These are phyloP conservation scores for Disparrhopalites patrizii DNA, from an alignment of 2,888 invertebrate genomes.

Conservation along the genomic window DNA sequence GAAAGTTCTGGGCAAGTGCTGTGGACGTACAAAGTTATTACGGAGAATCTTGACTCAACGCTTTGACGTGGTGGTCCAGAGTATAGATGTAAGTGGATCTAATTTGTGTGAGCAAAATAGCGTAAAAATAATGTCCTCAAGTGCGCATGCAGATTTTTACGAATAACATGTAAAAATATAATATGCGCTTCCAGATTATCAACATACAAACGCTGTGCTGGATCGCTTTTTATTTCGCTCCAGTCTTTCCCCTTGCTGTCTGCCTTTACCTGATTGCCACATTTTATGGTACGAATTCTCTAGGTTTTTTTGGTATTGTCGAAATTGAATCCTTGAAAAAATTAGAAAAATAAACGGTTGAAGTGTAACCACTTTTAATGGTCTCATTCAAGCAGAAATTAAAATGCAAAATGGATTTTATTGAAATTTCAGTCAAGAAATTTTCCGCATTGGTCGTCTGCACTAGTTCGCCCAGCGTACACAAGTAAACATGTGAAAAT, in stretches of 20 bases:
- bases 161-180: background rate
- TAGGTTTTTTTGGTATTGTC: background rate
- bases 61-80: constrained; percentile 6
- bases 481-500: background rate
- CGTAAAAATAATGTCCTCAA: background rate
- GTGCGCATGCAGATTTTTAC: background rate
- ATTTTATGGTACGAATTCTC: background rate
- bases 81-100: constrained; percentile 1
- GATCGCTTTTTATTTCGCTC: constrained; percentile 13
- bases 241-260: background rate
- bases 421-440: background rate
- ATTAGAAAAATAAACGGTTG: background rate
- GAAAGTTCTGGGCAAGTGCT: background rate
- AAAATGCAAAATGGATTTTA: background rate
- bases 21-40: background rate
- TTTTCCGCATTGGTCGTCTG: background rate
- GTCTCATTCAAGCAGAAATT: background rate
- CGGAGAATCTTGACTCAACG: background rate
- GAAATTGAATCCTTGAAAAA: background rate
- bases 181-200: constrained; percentile 3
- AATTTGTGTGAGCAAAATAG: background rate
- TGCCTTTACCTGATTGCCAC: background rate
- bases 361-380: too few species aligned
- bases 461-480: background rate
- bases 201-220: constrained; percentile 9